Base-by-base conservation (phyloP, 1,140 invertebrate genomes). In the Tenebrio molitor region DNA sequence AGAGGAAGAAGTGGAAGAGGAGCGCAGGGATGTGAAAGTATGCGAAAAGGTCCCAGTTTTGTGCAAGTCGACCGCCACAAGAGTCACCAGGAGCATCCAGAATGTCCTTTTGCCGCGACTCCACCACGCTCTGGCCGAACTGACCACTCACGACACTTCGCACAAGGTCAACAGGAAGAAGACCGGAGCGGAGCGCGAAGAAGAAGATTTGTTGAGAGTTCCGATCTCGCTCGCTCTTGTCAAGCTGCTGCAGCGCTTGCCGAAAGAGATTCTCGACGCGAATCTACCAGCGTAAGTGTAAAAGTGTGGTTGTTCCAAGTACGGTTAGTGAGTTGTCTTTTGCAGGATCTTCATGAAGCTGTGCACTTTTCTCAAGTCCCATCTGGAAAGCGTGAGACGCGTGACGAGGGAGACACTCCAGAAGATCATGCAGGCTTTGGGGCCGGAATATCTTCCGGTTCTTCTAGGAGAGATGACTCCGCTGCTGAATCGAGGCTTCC, bases 221-320 rank as follows among this genome's bases (percentile, higher is more conserved):
- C 97, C 97, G 0, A 91, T 99, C 74, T 95, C 96, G 0, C 83
- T 98, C 34, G 96, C 97, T 0, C 87, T 97, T 74, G 93, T 98
- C 0, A 98, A 98, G 81, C 80, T 99, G 15, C 81, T 99, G 7
- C 94, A 98, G 78, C 92, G 92, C 76, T 84, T 99, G 33, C 97
- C 97, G 0, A 84, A 88, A 73, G 83, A 88, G 71, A 83, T 95
- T 19, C 79, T 98, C 10, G 88, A 93, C 33, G 83, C 87, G 50
- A 93, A 95, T 84, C 83, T 98, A 33, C 91, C 94, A 21, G 90
- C 92, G 93, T 94, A 84, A 87, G 68, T 69, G 36, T 21, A 6
- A 10, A 29, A 29, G 25, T 29, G 3, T 29, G 3, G 25, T 29
- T 8, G 3, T 29, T 29, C 25, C 3, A 29, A 29, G 25, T 29